Base-by-base conservation (phyloP, 2,888 invertebrate genomes). In the Dione vanillae region DNA sequence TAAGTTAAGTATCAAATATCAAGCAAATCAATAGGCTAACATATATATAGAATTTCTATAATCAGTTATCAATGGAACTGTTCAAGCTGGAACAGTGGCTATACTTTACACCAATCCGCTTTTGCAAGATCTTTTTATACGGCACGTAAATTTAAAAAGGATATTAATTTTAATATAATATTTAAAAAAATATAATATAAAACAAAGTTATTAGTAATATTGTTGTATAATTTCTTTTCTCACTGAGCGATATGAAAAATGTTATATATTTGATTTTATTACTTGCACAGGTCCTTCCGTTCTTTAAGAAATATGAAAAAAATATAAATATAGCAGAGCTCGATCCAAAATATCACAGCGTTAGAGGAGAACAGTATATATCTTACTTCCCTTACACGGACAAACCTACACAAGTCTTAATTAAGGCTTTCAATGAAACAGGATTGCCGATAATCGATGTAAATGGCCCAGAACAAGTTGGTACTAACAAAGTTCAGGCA, bases 231-330 rank as follows among this genome's bases (percentile, higher is more conserved):
- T 14, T 45, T n/a, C n/a, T n/a, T 85, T 1, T 12, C 12, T 19
- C n/a, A 40, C 7, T 41, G 10, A 19, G 7, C 3, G 49, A 16
- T 7, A 14, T 40, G 37, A 12, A 12, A 27, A 35, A 3, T 12
- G 12, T n/a, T 16, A 12, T 54, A 27, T 43, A 27, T 14, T n/a
- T 35, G 6, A 20, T 47, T 11, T 19, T 11, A n/a, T 16, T 47
- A 14, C 47, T 45, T 27, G 11, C n/a, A 27, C 81, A 92, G 92
- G 89, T 95, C 1, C 87, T 96, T 35, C 96, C 96, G 0, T 96
- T 95, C 82, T 96, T 95, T 82, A 94, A 91, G 70, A 95, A 95
- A 84, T 94, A 94, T 0, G 95, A 95, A 82, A 90, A 94, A 69
- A 95, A 95, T 77, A 80, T 94, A 52, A 93, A 95, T 77, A 78